Conservation (phyloP, 1,140 invertebrate genomes). For the Drosophila dunni region DNA sequence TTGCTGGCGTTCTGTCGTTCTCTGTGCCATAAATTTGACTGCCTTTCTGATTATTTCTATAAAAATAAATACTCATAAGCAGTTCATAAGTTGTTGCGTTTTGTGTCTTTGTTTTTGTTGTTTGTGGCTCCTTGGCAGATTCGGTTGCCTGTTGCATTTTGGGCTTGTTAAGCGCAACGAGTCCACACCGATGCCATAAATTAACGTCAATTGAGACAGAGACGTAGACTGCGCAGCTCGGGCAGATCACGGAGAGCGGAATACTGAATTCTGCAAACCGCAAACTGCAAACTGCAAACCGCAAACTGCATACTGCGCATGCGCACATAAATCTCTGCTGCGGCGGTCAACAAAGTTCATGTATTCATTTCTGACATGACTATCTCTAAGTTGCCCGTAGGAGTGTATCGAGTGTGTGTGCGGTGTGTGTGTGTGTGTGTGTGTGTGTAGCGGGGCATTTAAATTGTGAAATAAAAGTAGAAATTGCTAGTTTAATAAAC, state of each 20-base stretch:
- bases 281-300: neutral
- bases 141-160: slow-evolving; percentile 43
- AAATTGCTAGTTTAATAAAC: slow-evolving; percentile 70
- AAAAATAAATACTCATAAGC: slow-evolving; percentile 81
- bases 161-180: slow-evolving; percentile 54
- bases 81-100: slow-evolving; percentile 71
- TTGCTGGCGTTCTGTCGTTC: slow-evolving; percentile 18
- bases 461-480: slow-evolving; percentile 82
- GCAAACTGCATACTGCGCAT: slow-evolving; percentile 39
- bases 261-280: neutral
- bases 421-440: slow-evolving; percentile 21
- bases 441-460: slow-evolving; percentile 48
- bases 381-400: slow-evolving; percentile 33
- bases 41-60: slow-evolving; percentile 78
- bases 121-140: slow-evolving; percentile 31
- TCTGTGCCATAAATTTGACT: slow-evolving; percentile 77
- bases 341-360: slow-evolving; percentile 78
- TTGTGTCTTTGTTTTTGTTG: slow-evolving; percentile 53
- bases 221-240: slow-evolving; percentile 13
- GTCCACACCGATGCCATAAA: slow-evolving; percentile 76
- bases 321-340: slow-evolving; percentile 73
- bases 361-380: slow-evolving; percentile 79
- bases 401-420: slow-evolving; percentile 15
- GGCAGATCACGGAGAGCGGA: slow-evolving; percentile 37
- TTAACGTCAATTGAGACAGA: slow-evolving; percentile 74